Evolutionary conservation across 92 coral and sea anemone species (phyloP).

Genomic region (Galaxea fascicularis): DNA sequence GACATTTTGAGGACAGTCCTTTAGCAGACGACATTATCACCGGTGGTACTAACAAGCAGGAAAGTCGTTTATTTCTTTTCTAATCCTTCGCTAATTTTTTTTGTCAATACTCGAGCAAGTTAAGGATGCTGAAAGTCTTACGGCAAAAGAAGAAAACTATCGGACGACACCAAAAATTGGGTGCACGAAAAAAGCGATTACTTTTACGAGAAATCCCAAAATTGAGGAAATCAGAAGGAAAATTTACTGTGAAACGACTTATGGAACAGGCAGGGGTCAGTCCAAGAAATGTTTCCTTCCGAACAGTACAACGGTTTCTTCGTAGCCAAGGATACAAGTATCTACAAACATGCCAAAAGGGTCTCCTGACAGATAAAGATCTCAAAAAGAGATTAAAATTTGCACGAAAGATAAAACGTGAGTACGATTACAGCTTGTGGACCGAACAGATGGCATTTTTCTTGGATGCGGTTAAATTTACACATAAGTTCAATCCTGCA

Average conservation of each 20-base stretch:
- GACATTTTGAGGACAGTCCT: too few species aligned
- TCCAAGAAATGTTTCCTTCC: not conserved
- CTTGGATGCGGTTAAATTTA: conserved; percentile 45
- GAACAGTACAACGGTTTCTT: conserved; percentile 38
- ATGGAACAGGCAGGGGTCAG: conserved; percentile 21
- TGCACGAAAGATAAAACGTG: conserved; percentile 14
- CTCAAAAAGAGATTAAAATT: conserved; percentile 11
- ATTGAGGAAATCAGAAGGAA: conserved; percentile 27
- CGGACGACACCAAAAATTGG: not conserved
- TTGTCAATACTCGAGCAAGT: too few species aligned
- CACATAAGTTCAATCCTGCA: conserved; percentile 45
- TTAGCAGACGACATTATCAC: too few species aligned
- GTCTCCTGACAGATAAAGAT: conserved; percentile 26
- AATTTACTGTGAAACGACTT: conserved; percentile 35
- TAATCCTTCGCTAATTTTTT: too few species aligned
- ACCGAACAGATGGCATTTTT: conserved; percentile 20
- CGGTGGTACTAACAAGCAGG: too few species aligned
- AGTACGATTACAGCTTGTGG: conserved; percentile 32
- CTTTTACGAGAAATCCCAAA: not conserved
- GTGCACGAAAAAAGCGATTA: not conserved
- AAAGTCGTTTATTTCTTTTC: too few species aligned
- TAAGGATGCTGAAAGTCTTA: too few species aligned
- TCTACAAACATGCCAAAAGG: conserved; percentile 44
- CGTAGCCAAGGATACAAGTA: conserved; percentile 32
- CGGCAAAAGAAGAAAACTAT: too few species aligned